Percentiles rank a stretch among this genome's conserved stretches.
These are phyloP conservation scores for Drosophila leontia DNA, from an alignment of 1,140 invertebrate species.

Conservation along the genomic window DNA sequence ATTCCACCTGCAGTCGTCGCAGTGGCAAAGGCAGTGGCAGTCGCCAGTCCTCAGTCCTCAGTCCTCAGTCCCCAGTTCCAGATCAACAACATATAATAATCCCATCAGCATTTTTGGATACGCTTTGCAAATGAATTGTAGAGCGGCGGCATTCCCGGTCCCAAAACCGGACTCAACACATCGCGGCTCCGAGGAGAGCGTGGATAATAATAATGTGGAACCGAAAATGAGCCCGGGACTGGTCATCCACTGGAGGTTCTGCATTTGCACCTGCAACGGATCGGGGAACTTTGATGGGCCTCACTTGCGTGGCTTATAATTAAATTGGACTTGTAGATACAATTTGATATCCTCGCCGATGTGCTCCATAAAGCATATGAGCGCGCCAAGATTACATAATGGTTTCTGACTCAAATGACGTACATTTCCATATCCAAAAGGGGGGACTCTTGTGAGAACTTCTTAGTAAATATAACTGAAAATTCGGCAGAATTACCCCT, in stretches of 20 bases:
- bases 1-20: slow-evolving; percentile 75
- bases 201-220: slow-evolving; percentile 84
- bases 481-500: slow-evolving; percentile 22
- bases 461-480: slow-evolving; percentile 4
- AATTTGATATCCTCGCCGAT: slow-evolving; percentile 67
- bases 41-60: slow-evolving; percentile 3
- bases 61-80: slow-evolving; percentile 35
- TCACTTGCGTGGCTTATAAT: slow-evolving; percentile 71
- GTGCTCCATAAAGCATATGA: slow-evolving; percentile 72
- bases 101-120: slow-evolving; percentile 84
- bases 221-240: slow-evolving; percentile 72
- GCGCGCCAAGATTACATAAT: slow-evolving; percentile 60
- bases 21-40: slow-evolving; percentile 3
- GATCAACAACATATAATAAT: slow-evolving; percentile 80
- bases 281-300: slow-evolving; percentile 67
- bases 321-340: slow-evolving; percentile 82
- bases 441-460: slow-evolving; percentile 29
- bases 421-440: slow-evolving; percentile 42
- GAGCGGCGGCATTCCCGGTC: slow-evolving; percentile 51
- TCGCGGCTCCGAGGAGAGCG: slow-evolving; percentile 44
- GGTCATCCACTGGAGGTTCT: slow-evolving; percentile 47
- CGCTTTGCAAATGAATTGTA: slow-evolving; percentile 83
- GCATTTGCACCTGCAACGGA: slow-evolving; percentile 75
- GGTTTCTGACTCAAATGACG: slow-evolving; percentile 34
- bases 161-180: slow-evolving; percentile 41